Evolutionary conservation across 2,113 vertebrate genomes (phyloP).

Genomic region (Ranitomeya variabilis): DNA sequence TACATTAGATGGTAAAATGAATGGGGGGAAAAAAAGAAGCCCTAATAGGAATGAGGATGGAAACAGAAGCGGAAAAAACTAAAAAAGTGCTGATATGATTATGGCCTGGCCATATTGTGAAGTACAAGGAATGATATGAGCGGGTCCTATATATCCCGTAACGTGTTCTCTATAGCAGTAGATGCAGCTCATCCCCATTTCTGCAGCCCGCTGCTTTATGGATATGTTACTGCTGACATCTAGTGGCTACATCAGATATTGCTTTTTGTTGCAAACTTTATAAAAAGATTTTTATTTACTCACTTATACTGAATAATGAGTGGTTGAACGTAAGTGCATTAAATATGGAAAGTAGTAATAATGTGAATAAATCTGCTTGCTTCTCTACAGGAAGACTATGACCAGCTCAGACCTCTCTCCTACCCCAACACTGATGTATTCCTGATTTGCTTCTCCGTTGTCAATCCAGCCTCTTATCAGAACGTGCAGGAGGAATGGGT

Average conservation of each 20-base stretch:
- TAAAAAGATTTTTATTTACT: neutral
- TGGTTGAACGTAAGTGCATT: neutral
- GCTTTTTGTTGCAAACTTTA: neutral
- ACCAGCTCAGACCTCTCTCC: slow-evolving; percentile 85
- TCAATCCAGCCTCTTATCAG: slow-evolving; percentile 87
- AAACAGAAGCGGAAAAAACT: too few relatives aligned
- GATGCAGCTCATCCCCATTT: neutral
- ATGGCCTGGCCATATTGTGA: neutral
- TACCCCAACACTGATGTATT: slow-evolving; percentile 89
- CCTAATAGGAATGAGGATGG: too few relatives aligned
- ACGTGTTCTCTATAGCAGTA: neutral
- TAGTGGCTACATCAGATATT: neutral
- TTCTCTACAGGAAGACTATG: slow-evolving; percentile 82
- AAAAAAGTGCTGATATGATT: neutral
- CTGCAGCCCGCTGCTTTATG: neutral
- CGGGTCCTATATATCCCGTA: neutral
- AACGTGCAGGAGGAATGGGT: slow-evolving; percentile 90
- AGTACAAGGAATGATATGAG: neutral
- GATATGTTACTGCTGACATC: slow-evolving; percentile 21
- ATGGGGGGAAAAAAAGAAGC: too few relatives aligned
- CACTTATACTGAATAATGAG: too few relatives aligned
- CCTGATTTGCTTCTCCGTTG: slow-evolving; percentile 88
- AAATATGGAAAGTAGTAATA: neutral
- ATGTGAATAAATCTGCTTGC: neutral
- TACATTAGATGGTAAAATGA: too few relatives aligned